Evolutionary conservation across 2,113 vertebrate species (phyloP).

Genomic region (Xiphophorus couchianus): DNA sequence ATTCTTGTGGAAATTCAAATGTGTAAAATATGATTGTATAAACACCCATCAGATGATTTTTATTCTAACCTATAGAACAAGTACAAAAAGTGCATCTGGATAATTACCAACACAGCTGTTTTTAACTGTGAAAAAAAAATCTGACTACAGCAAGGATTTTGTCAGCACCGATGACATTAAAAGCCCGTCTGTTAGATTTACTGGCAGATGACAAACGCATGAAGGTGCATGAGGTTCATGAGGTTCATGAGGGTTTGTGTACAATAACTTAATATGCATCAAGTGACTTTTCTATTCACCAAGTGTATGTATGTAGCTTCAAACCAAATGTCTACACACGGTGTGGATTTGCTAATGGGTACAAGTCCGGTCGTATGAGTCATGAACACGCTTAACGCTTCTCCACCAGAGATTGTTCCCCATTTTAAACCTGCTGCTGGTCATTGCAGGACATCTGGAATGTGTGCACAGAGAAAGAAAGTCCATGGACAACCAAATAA

Average conservation of each 20-base stretch:
- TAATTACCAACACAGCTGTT: neutral
- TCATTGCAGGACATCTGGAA: slow-evolving; percentile 65
- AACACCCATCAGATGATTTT: neutral
- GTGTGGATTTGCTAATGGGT: slow-evolving; percentile 45
- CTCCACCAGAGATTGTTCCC: slow-evolving; percentile 31
- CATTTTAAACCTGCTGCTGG: slow-evolving; percentile 56
- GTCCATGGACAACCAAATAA: slow-evolving; percentile 54
- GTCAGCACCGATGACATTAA: neutral
- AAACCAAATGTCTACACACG: slow-evolving; percentile 46
- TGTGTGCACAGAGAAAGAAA: slow-evolving; percentile 40
- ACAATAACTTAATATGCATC: slow-evolving; percentile 28
- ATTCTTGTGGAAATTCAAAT: slow-evolving; percentile 5
- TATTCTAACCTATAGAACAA: neutral
- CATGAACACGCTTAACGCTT: slow-evolving; percentile 14
- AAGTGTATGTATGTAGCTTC: slow-evolving; percentile 54
- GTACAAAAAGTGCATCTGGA: slow-evolving; percentile 12
- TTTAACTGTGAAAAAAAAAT: slow-evolving; percentile 48
- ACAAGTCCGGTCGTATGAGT: slow-evolving; percentile 29
- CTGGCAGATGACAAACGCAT: slow-evolving; percentile 7
- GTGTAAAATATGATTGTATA: neutral
- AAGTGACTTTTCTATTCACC: slow-evolving; percentile 35
- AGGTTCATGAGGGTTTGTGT: no score
- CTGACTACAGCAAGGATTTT: neutral
- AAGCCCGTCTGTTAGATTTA: slow-evolving; percentile 17
- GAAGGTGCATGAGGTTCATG: slow-evolving; percentile 38